Base-by-base conservation (phyloP, 1,140 invertebrate genomes). In the Drosophila sechellia region DNA sequence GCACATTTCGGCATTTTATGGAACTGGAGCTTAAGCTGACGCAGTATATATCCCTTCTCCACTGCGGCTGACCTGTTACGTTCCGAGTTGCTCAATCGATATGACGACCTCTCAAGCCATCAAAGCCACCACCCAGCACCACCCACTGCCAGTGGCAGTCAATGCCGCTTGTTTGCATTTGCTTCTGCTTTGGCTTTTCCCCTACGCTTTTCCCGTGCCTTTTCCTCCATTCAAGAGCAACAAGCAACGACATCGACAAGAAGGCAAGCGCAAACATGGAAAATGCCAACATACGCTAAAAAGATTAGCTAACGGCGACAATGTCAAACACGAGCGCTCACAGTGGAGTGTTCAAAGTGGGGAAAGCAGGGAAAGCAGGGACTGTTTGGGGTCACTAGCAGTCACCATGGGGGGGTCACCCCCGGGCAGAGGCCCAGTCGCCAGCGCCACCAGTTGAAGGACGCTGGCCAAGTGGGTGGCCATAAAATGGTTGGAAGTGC, bases 201-300 rank as follows among this genome's bases (percentile, higher is more conserved):
- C 71, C 83, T 42, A 55, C 27, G 17, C 42, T 57, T 81, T 84
- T 71, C 27, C 27, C 27, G 8, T 10, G 31, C 31, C 31, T 79
- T 53, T 56, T 61, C 72, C 81, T 52, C 63, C 61, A 86, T 45
- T 76, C 78, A 65, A 80, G 77, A 76, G 50, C 65, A 70, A 79
- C 70, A 65, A 64, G 74, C 60, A 65, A 54, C 58, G 56, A 52
- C 53, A 78, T 52, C 65, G 58, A 81, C 77, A 86, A 86, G 73
- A 76, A 70, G 81, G 83, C 60, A 56, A 75, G 65, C 72, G 72
- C 84, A 87, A 87, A 87, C 83, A 87, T 87, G 83, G 86, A 89
- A 85, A 87, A 87, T 87, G 83, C 84, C 83, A 87, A 87, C 83
- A 87, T 87, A 89, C 83, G 83, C 83, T 87, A 87, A 87, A 87